Conservation (phyloP, 2,797 vertebrate species). For the Chloroceryle amazona region DNA sequence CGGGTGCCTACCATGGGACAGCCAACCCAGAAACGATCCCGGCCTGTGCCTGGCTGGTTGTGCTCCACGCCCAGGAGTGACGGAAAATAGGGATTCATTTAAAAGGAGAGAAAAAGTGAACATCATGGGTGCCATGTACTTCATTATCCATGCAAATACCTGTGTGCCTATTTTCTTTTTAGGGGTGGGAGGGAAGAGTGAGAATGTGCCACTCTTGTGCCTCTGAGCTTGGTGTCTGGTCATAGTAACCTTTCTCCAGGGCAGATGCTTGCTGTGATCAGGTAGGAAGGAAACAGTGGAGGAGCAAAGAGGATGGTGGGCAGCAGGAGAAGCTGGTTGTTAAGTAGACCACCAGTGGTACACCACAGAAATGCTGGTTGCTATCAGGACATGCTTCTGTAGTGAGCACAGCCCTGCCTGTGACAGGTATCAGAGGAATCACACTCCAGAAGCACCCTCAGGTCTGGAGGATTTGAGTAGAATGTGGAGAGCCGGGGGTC, state of each 20-base stretch:
- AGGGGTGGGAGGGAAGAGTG: background rate
- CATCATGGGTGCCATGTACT: background rate
- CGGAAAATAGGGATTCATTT: background rate
- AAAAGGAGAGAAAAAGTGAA: background rate
- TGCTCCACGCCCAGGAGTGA: accelerated
- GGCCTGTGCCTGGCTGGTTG: accelerated
- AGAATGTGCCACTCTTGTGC: background rate
- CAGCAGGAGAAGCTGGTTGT: background rate
- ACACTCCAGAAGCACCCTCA: background rate
- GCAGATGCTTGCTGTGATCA: background rate
- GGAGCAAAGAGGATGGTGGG: background rate
- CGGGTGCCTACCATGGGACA: background rate
- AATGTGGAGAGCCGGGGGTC: background rate
- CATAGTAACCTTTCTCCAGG: accelerated
- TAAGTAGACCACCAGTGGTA: background rate
- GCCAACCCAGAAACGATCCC: background rate
- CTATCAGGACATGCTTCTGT: background rate
- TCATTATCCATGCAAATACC: background rate
- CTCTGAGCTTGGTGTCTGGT: background rate
- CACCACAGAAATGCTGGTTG: background rate
- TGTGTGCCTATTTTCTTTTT: background rate
- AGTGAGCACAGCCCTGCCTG: background rate
- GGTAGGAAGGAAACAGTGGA: background rate
- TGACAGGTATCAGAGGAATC: background rate
- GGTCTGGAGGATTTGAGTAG: background rate